These are phyloP conservation scores for Altica lythri DNA, from an alignment of 2,888 invertebrate genomes.

Conservation along the genomic window DNA sequence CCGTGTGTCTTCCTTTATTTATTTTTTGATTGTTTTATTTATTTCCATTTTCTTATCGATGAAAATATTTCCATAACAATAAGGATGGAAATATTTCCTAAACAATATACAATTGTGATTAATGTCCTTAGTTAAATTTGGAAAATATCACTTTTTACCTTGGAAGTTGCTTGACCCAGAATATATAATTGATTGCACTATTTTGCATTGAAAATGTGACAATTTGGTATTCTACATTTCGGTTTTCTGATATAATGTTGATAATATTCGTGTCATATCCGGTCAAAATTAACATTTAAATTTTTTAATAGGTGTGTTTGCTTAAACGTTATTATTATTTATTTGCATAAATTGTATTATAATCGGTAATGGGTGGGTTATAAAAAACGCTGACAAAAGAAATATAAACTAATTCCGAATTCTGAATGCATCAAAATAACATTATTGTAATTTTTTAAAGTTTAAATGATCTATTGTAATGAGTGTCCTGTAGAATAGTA, in stretches of 20 bases:
- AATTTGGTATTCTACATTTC: conserved; percentile 1
- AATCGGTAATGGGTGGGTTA: conserved; percentile 31
- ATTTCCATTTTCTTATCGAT: too few species aligned
- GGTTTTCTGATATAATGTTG: conserved; percentile 29
- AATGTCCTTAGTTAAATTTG: too few species aligned
- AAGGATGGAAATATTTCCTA: too few species aligned
- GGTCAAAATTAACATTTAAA: conserved; percentile 33
- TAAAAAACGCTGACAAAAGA: conserved; percentile 31
- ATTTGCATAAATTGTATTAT: conserved; percentile 34
- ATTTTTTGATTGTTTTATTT: too few species aligned
- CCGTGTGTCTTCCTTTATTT: too few species aligned
- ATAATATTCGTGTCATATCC: conserved; percentile 41
- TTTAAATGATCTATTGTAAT: conserved; percentile 23
- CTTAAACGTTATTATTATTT: conserved; percentile 33
- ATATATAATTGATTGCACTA: conserved; percentile 9
- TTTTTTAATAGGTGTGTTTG: conserved; percentile 42
- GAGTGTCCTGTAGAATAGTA: conserved; percentile 13
- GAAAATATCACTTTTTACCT: too few species aligned
- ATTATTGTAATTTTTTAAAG: conserved; percentile 29
- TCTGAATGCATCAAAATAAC: conserved; percentile 28
- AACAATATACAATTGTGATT: too few species aligned
- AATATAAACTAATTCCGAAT: conserved; percentile 27
- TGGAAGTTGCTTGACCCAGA: conserved; percentile 10
- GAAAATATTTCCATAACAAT: too few species aligned
- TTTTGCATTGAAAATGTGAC: conserved; percentile 7